Base-by-base conservation (phyloP, 1,140 invertebrate genomes). In the Littorina saxatilis region DNA sequence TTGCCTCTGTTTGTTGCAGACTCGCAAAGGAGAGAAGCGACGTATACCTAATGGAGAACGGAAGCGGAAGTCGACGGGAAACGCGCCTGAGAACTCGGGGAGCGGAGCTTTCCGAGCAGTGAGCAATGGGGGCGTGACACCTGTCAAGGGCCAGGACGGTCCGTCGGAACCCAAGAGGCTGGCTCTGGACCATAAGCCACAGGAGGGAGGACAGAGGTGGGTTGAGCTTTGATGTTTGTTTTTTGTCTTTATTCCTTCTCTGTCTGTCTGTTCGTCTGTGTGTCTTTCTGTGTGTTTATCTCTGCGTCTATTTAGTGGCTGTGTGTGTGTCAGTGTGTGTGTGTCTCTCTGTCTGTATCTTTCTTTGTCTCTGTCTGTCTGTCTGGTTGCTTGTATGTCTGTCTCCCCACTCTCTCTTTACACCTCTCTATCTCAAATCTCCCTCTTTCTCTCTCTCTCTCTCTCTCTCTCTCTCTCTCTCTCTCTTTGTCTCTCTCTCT, bases 21-120 rank as follows among this genome's bases (percentile, higher is more conserved):
- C 80, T 20, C 80, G 83, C 58, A 82, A 82, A 40, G 83, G 80
- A 82, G 83, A 84, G 73, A 84, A 84, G 58, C 77, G 83, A 35
- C 77, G 83, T 63, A 77, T 84, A 35, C 77, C 83, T 29, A 77
- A 80, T 70, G 77, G 81, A 29, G 80, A 82, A 52, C 70, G 83
- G 73, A 84, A 82, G 74, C 78, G 82, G 66, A 83, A 83, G 47
- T 63, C 78, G 5, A 83, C 50, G 47, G 75, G 73, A 50, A 77
- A 55, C 61, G 32, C 52, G 32, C 74, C 74, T 11, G 82, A 83
- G 37, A 74, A 76, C 35, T 70, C 52, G 55, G 70, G 43, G 47
- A 47, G 29, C 35, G 81, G 81, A 1, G 76, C 72, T n/a, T 83
- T 83, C 82, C 66, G 82, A 35, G 50, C 77, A 20, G 39, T 75